Conservation (phyloP, 2,888 invertebrate species). For the Alcis repandata region DNA sequence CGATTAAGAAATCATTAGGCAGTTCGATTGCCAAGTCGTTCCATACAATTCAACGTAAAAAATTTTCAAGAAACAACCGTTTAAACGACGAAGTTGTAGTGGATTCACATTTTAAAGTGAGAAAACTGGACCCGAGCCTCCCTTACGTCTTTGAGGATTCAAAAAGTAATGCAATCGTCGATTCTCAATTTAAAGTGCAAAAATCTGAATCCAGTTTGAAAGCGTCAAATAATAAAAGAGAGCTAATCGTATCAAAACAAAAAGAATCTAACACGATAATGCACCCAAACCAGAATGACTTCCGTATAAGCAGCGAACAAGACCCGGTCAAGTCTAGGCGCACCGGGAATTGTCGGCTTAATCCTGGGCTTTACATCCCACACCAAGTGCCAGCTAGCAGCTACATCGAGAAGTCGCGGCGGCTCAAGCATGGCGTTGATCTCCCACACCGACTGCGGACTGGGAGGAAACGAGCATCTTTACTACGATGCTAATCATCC, state of each 20-base stretch:
- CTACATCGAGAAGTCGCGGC: neutral
- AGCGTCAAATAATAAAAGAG: neutral
- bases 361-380: neutral
- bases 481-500: neutral
- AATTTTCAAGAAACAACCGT: slow-evolving; percentile 52
- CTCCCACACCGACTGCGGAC: neutral
- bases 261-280: neutral
- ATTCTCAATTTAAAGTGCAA: neutral
- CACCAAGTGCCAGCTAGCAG: neutral
- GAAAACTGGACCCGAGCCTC: slow-evolving; percentile 46
- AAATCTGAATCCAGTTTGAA: neutral
- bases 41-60: slow-evolving; percentile 54
- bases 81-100: slow-evolving; percentile 57
- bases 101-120: slow-evolving; percentile 63
- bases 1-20: slow-evolving; percentile 49
- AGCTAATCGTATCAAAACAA: too few relatives aligned
- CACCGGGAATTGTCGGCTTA: neutral
- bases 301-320: neutral
- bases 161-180: slow-evolving; percentile 24
- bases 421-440: neutral
- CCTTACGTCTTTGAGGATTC: slow-evolving; percentile 13
- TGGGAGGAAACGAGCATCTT: neutral
- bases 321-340: neutral
- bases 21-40: slow-evolving; percentile 48
- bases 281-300: neutral